Evolutionary conservation across 2,113 vertebrate genomes (phyloP), one percentile per base, ranked within the genome.

Genomic region (Erythrocercus mccallii): DNA sequence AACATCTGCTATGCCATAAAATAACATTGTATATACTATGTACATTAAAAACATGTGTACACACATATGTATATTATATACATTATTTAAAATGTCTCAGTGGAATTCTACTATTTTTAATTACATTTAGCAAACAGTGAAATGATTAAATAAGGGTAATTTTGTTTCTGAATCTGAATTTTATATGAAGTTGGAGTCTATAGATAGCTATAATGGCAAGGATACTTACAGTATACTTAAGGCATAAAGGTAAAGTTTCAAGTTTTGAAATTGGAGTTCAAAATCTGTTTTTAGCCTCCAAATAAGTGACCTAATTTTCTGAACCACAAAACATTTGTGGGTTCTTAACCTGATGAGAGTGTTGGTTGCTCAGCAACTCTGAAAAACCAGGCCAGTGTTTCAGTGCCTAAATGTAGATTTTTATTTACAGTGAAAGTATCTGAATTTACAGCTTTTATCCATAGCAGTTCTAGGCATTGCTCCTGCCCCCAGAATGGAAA

Each of bases 1-100:
- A 98, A 98, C 98, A 98, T 98, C 98, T 98, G 97, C 97, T 98
- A 14, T 97, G 94, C 97, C 94, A 94, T 98, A 98, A 98, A 98
- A 97, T 97, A 97, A 90, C 84, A 71, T 74, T 95, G 96, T 96
- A 96, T 97, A 97, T 94, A 89, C 91, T 82, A 77, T 89, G 80
- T 91, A 92, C 95, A 97, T 98, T 97, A 95, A 97, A 98, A 98
- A 92, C 95, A 96, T 28, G 35, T 97, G 93, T 80, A 87, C 58
- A 66, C 66, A 40, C 94, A 94, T 85, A 79, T 91, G 91, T 92
- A 72, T 85, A 85, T 93, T 81, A 90, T 92, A 81, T 53, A 84
- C 33, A 57, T 90, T 92, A 94, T 88, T 94, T 88, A 70, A 93
- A 92, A 91, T 44, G 94, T 94, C 97, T 96, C 97, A 24, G 38